Evolutionary conservation across 1,140 invertebrate species (phyloP).

Genomic region (Meloidogyne floridensis): DNA sequence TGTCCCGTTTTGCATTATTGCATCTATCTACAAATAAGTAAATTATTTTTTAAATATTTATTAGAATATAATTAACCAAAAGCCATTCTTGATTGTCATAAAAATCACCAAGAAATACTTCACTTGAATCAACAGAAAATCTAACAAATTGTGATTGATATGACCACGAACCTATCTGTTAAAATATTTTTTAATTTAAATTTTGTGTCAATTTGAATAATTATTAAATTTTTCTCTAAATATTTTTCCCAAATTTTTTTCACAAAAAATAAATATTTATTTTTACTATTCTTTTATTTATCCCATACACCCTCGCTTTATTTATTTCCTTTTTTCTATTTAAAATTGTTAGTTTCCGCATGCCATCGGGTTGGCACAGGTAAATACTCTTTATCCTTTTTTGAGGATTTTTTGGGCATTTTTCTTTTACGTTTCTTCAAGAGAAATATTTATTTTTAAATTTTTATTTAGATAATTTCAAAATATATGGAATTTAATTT

Average conservation of each 20-base stretch:
- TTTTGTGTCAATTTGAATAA: too few species aligned
- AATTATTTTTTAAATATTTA: background rate
- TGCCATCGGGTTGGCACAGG: too few species aligned
- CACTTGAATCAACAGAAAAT: conserved; percentile 58
- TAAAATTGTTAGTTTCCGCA: conserved; percentile 7
- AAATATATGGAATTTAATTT: background rate
- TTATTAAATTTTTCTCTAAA: background rate
- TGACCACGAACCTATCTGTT: conserved; percentile 63
- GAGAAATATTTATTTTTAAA: too few species aligned
- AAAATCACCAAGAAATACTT: conserved; percentile 63
- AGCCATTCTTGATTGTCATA: conserved; percentile 66
- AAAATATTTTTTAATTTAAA: background rate
- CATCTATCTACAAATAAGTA: conserved; percentile 46
- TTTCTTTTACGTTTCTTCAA: too few species aligned
- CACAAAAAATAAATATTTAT: too few species aligned
- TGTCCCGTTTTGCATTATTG: conserved; percentile 55
- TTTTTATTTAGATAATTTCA: too few species aligned
- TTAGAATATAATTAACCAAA: conserved; percentile 25
- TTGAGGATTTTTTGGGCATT: background rate
- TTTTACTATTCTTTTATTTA: background rate
- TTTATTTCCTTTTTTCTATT: background rate
- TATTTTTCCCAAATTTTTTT: too few species aligned
- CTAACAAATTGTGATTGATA: conserved; percentile 61
- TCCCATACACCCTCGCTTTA: background rate
- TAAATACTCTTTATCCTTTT: too few species aligned